These are phyloP conservation scores for Maconellicoccus hirsutus DNA, from an alignment of 1,140 invertebrate species.

Conservation along the genomic window DNA sequence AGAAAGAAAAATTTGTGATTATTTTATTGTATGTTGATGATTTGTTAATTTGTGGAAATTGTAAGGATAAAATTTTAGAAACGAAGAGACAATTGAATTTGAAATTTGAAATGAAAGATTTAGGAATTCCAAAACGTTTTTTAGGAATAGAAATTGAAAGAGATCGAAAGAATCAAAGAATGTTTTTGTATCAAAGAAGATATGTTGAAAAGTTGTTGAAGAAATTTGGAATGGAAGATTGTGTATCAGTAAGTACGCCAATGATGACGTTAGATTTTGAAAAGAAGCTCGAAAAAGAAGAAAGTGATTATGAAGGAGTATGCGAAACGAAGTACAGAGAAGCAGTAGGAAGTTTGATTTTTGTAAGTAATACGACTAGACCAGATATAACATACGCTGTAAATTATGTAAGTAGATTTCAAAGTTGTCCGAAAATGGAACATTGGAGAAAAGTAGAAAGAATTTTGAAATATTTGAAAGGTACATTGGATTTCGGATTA, in stretches of 20 bases:
- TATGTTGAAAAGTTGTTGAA: conserved; percentile 24
- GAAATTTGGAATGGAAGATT: conserved; percentile 24
- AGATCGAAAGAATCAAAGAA: not conserved
- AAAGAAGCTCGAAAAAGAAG: not conserved
- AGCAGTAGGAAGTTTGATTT: conserved; percentile 35
- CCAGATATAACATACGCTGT: conserved; percentile 38
- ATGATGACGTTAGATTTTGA: not conserved
- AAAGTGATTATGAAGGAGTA: conserved; percentile 1
- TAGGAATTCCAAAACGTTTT: conserved; percentile 31
- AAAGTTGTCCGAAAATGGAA: conserved; percentile 28
- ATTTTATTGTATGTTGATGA: conserved; percentile 25
- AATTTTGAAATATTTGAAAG: conserved; percentile 36
- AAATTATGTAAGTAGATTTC: conserved; percentile 30
- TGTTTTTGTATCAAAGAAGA: conserved; percentile 19
- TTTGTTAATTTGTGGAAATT: conserved; percentile 16
- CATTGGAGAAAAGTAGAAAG: conserved; percentile 35
- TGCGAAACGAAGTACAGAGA: conserved; percentile 31
- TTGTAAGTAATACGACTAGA: conserved; percentile 32
- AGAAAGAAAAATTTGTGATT: not conserved
- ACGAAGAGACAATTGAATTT: conserved; percentile 23
- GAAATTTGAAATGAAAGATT: conserved; percentile 29
- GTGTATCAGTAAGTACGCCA: conserved; percentile 21
- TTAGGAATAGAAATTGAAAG: conserved; percentile 27
- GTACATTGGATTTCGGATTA: conserved; percentile 31
- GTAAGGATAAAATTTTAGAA: conserved; percentile 19